Conservation (phyloP, 2,113 vertebrate genomes). For the Neodon shergylaensis region DNA sequence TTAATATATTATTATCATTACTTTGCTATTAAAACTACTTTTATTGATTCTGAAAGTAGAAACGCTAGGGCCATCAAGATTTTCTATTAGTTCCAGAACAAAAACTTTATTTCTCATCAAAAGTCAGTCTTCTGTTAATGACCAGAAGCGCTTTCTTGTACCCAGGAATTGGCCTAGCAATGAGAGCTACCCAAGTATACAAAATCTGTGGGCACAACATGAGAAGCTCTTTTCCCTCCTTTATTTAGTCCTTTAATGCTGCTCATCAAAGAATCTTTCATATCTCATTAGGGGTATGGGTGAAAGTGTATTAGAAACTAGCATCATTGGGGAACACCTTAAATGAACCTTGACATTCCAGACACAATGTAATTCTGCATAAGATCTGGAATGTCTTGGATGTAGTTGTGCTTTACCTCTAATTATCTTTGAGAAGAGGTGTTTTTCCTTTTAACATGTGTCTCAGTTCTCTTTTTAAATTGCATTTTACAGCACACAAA, state of each 20-base stretch:
- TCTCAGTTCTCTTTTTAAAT: conserved; percentile 14
- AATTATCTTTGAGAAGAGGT: conserved; percentile 40
- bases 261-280: background rate
- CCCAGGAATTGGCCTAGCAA: background rate
- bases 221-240: background rate
- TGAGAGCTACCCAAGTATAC: background rate
- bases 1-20: background rate
- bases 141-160: background rate
- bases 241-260: conserved; percentile 16
- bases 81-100: conserved; percentile 29
- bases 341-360: conserved; percentile 25
- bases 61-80: background rate
- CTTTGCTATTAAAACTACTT: background rate
- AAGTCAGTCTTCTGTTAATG: background rate
- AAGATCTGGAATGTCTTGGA: background rate
- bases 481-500: background rate
- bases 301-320: background rate
- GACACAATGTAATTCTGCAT: background rate
- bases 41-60: background rate
- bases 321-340: conserved; percentile 9
- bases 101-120: background rate
- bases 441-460: background rate
- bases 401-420: conserved; percentile 35
- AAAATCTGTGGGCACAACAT: background rate
- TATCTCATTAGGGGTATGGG: conserved; percentile 35